Conservation (phyloP, 2,888 invertebrate species). For the Cryptus viduatorius region DNA sequence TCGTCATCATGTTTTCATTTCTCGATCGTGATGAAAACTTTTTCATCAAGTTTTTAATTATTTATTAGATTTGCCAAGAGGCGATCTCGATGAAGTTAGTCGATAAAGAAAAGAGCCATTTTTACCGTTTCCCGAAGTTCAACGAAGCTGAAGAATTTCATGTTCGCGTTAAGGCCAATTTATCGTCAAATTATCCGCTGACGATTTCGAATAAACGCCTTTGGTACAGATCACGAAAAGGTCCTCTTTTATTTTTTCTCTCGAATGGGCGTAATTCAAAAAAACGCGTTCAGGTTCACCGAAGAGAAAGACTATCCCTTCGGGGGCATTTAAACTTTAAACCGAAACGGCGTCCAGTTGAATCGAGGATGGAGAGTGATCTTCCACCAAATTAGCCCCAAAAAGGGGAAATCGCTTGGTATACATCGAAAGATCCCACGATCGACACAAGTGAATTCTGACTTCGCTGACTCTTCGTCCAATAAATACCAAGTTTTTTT, state of each 20-base stretch:
- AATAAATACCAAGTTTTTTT: conserved; percentile 26
- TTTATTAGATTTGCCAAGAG: background rate
- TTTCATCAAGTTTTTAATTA: background rate
- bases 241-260: background rate
- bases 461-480: conserved; percentile 17
- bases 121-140: background rate
- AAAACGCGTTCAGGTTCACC: background rate
- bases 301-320: background rate
- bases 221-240: background rate
- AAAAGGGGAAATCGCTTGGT: conserved; percentile 17
- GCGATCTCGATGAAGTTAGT: background rate
- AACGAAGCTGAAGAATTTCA: conserved; percentile 4
- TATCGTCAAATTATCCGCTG: conserved; percentile 41
- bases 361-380: conserved; percentile 40
- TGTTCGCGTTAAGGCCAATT: background rate
- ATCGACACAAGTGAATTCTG: background rate
- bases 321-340: background rate
- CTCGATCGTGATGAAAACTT: background rate
- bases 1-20: conserved; percentile 25
- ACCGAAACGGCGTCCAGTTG: background rate
- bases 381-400: conserved; percentile 55
- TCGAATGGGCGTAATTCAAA: conserved; percentile 3
- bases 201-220: conserved; percentile 9
- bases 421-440: conserved; percentile 42
- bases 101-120: background rate